phyloP scores from a whole-genome alignment of 2,888 invertebrate genomes.

The Cheilosia grossa region DNA sequence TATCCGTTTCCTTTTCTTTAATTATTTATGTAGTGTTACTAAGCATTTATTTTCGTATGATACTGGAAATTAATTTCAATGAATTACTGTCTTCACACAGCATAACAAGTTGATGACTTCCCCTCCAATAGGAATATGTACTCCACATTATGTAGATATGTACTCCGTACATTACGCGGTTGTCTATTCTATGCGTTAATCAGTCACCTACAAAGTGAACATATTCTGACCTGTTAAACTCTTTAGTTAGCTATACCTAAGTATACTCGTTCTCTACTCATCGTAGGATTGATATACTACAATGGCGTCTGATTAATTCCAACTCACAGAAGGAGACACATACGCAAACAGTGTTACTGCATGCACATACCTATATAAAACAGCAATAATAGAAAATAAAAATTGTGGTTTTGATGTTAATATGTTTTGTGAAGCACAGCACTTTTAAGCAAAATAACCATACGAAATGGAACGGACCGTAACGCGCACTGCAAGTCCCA shows the following conservation, averaged over 20 bases:
- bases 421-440: constrained; percentile 33
- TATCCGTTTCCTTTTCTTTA: not conserved
- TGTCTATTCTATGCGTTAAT: constrained; percentile 26
- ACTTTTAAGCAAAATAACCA: constrained; percentile 35
- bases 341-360: not conserved
- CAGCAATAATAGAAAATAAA: constrained; percentile 5
- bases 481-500: constrained; percentile 32
- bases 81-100: constrained; percentile 16
- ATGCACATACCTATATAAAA: not conserved
- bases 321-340: constrained; percentile 3
- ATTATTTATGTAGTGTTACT: not conserved
- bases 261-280: not conserved
- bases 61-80: constrained; percentile 35
- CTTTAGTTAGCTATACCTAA: not conserved
- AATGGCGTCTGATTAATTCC: constrained; percentile 6
- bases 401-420: constrained; percentile 21
- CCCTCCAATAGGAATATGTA: constrained; percentile 1
- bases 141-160: not conserved
- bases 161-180: not conserved
- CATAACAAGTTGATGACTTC: constrained; percentile 33
- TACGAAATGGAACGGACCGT: constrained; percentile 28
- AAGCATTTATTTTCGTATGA: not conserved
- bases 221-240: not conserved
- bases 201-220: constrained; percentile 12
- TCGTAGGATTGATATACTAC: not conserved